Conservation (phyloP, 2,797 vertebrate genomes). For the Acridotheres tristis region DNA sequence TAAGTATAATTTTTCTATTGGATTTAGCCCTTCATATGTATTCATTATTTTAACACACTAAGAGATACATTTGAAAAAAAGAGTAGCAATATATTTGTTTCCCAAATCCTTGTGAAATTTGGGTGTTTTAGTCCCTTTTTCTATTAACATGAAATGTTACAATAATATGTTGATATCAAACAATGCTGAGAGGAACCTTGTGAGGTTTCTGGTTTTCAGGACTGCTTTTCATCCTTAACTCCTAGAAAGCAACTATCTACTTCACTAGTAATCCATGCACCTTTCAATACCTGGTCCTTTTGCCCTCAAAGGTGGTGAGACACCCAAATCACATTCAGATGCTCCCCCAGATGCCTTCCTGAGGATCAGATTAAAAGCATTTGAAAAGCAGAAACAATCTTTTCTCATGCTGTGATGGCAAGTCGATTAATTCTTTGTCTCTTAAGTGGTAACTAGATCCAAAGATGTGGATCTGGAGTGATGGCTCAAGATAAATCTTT, state of each 20-base stretch:
- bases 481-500: neutral
- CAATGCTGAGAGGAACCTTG: neutral
- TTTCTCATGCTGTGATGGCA: neutral
- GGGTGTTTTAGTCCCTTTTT: neutral
- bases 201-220: neutral
- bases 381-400: neutral
- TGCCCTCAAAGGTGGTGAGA: neutral
- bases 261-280: neutral
- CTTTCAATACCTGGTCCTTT: neutral
- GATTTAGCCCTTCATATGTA: neutral
- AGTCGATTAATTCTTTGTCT: neutral
- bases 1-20: neutral
- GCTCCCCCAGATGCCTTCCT: neutral
- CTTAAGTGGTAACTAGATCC: neutral
- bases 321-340: neutral
- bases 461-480: neutral
- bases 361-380: neutral
- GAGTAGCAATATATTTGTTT: neutral
- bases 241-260: neutral
- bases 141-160: neutral
- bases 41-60: neutral
- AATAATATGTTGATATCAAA: neutral
- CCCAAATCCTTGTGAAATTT: neutral
- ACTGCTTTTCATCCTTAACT: neutral
- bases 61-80: neutral